Conservation (phyloP, 2,888 invertebrate species). For the Charanyca ferruginea region DNA sequence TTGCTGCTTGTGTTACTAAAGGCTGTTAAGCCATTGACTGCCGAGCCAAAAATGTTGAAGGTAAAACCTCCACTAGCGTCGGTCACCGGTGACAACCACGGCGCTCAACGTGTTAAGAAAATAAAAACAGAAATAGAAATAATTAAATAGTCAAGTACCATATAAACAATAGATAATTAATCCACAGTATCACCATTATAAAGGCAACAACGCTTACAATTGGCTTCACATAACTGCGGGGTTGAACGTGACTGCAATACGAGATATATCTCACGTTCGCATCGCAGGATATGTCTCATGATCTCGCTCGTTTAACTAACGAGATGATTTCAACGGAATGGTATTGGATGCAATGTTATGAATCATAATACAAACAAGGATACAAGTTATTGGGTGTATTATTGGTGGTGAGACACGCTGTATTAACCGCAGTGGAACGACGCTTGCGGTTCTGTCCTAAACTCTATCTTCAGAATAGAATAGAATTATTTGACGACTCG, state of each 20-base stretch:
- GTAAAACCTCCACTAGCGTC: too few species aligned
- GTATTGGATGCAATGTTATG: conserved; percentile 40
- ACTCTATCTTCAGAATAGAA: too few species aligned
- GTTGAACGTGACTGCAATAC: conserved; percentile 55
- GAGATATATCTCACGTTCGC: conserved; percentile 39
- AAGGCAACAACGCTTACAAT: conserved; percentile 36
- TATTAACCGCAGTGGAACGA: background rate
- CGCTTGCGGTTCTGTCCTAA: background rate
- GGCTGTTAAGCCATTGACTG: too few species aligned
- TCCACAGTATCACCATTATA: conserved; percentile 23
- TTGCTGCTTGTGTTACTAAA: too few species aligned
- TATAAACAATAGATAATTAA: conserved; percentile 23
- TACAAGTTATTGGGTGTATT: conserved; percentile 10
- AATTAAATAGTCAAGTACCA: background rate
- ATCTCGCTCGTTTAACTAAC: conserved; percentile 54
- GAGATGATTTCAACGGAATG: conserved; percentile 31
- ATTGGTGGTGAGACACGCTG: background rate
- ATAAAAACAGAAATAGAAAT: background rate
- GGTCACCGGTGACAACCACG: too few species aligned
- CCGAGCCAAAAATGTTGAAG: too few species aligned
- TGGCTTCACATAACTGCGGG: conserved; percentile 49
- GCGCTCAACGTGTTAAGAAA: too few species aligned
- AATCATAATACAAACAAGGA: conserved; percentile 20
- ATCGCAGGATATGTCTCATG: conserved; percentile 51
- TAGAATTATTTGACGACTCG: too few species aligned